Evolutionary conservation across 2,797 vertebrate species (phyloP).

Genomic region (Lemur catta): DNA sequence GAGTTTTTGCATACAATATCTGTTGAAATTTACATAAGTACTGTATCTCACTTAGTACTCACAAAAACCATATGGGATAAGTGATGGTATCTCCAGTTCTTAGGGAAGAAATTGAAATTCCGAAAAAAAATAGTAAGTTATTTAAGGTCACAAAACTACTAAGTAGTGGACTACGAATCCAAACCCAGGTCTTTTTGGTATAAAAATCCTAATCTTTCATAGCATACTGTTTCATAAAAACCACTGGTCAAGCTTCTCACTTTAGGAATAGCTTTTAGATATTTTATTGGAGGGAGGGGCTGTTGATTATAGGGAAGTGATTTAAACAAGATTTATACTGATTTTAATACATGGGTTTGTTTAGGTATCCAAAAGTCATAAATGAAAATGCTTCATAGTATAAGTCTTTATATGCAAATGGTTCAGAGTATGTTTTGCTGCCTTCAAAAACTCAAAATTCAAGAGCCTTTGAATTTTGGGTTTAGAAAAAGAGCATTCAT

Average conservation of each 20-base stretch:
- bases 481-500: neutral
- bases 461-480: neutral
- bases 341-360: neutral
- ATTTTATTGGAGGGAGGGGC: neutral
- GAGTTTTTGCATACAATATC: neutral
- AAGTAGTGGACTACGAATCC: neutral
- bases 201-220: neutral
- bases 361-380: neutral
- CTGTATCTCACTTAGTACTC: conserved; percentile 43
- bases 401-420: neutral
- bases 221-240: neutral
- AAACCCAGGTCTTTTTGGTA: neutral
- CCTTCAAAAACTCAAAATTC: neutral
- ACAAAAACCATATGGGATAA: neutral
- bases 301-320: neutral
- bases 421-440: neutral
- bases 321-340: neutral
- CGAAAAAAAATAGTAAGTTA: neutral
- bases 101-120: conserved; percentile 6
- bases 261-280: neutral
- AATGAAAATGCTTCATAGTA: neutral
- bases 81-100: conserved; percentile 33
- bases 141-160: neutral
- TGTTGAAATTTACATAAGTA: conserved; percentile 44
- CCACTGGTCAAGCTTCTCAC: neutral